Base-by-base conservation (phyloP, 2,113 vertebrate species). In the Sitta europaea region DNA sequence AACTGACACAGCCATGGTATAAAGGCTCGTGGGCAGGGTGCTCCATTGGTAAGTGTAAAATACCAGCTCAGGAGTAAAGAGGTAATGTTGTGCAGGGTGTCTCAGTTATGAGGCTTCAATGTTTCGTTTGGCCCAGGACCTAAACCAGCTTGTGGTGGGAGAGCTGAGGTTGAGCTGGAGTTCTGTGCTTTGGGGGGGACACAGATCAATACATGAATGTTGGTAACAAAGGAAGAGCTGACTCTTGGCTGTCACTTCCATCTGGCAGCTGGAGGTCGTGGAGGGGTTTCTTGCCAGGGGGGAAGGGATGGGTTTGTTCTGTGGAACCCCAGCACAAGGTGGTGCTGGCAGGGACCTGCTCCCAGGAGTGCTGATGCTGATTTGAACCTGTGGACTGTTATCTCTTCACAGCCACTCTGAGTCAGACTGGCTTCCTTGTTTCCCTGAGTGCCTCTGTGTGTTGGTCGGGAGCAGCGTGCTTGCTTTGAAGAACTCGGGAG, bases 231-330 rank as follows among this genome's bases (percentile, higher is more conserved):
- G 53, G 63, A 57, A 12, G 81, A 62, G 88, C 68, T 72, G 92
- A 84, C 73, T 67, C 80, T 81, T 23, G 81, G 61, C 94, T 85
- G 73, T 78, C 54, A 6, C 70, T 90, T 71, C 68, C 87, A 78
- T 77, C 81, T 74, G 86, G 61, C 92, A 88, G 94, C 78, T 27
- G 75, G 59, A 90, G 71, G 54, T 58, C 78, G 24, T 78, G 42
- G 58, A 86, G 67, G 66, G 62, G 11, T 78, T 92, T 76, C 66
- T 81, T 25, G 66, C 48, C 12, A 33, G 4, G 36, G 23, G 53
- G 55, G 74, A 33, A 90, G 81, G 90, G 50, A 50, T 22, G 0
- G 0, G 33, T 83, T 66, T 0, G 0, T 83, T 80, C 54, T 35
- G 62, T 27, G 25, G 47, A 50, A 31, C 38, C 33, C 1, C 40